Percentiles rank a stretch among this genome's conserved stretches.
Conservation (phyloP, 2,888 invertebrate genomes). For the Belgica antarctica region DNA sequence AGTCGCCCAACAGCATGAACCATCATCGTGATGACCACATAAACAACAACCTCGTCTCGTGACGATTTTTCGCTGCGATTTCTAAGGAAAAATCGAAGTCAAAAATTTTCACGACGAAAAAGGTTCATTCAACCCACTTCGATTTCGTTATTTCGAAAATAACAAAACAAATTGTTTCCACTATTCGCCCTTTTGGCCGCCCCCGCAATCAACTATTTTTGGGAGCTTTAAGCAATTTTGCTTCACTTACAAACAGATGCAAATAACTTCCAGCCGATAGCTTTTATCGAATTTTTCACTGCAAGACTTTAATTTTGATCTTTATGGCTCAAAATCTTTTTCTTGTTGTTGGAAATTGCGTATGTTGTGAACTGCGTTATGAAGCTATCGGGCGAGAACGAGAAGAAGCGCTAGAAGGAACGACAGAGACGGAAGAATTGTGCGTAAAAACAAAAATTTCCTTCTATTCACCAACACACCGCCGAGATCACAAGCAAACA, state of each 20-base stretch:
- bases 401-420: background rate
- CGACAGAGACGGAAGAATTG: background rate
- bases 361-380: conserved; percentile 9
- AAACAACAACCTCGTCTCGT: background rate
- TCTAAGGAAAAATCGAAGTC: background rate
- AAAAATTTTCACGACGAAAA: background rate
- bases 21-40: background rate
- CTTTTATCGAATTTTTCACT: background rate
- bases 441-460: conserved; percentile 12
- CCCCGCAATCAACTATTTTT: conserved; percentile 1
- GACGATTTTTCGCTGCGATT: no score
- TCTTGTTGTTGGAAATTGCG: conserved; percentile 6
- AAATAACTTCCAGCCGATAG: no score
- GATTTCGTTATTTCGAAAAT: no score
- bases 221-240: no score
- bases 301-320: background rate
- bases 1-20: background rate
- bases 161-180: background rate
- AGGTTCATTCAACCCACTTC: background rate
- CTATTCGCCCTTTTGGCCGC: background rate
- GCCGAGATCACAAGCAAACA: background rate
- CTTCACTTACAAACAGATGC: no score
- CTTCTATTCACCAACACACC: conserved; percentile 3
- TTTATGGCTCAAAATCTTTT: no score
- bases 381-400: background rate